Percentiles rank a stretch among this genome's conserved stretches.
Evolutionary conservation across 2,797 vertebrate species (phyloP).

Genomic region (Semotilus atromaculatus): DNA sequence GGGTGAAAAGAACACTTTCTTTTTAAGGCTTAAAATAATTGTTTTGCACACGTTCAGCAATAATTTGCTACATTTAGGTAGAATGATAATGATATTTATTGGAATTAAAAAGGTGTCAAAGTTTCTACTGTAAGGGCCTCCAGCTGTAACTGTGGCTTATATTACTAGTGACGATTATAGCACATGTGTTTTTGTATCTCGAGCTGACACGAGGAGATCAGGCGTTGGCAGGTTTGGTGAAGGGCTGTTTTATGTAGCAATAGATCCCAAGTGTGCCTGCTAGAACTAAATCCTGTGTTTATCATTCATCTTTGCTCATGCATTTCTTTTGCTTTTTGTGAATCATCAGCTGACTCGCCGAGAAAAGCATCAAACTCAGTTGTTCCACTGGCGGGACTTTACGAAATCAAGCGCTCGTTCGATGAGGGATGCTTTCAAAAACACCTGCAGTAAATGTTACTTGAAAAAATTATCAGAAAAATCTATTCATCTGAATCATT

Average conservation of each 20-base stretch:
- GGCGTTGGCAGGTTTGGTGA: constrained; percentile 76
- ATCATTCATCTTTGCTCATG: constrained; percentile 36
- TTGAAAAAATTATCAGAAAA: too few species aligned
- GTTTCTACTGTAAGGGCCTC: constrained; percentile 65
- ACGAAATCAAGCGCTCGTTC: neutral
- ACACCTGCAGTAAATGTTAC: neutral
- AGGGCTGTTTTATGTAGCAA: constrained; percentile 87
- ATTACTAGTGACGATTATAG: constrained; percentile 61
- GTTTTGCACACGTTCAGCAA: constrained; percentile 67
- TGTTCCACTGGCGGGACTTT: constrained; percentile 30
- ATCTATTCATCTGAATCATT: neutral
- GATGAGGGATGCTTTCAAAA: neutral
- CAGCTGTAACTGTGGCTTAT: constrained; percentile 63
- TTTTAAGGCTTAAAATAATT: constrained; percentile 61
- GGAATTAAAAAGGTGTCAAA: constrained; percentile 67
- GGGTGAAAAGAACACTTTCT: constrained; percentile 53
- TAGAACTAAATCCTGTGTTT: constrained; percentile 64
- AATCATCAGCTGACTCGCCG: constrained; percentile 40
- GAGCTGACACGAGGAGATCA: constrained; percentile 59
- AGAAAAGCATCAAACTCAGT: constrained; percentile 37
- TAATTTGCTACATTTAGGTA: constrained; percentile 64
- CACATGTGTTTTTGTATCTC: constrained; percentile 59
- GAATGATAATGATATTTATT: constrained; percentile 58
- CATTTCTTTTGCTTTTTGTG: neutral
- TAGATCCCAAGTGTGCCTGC: constrained; percentile 85